A percentile compares a stretch with the other conserved stretches of the same genome.
These are phyloP conservation scores for Hirudo medicinalis DNA, from an alignment of 1,140 invertebrate genomes.

Conservation along the genomic window DNA sequence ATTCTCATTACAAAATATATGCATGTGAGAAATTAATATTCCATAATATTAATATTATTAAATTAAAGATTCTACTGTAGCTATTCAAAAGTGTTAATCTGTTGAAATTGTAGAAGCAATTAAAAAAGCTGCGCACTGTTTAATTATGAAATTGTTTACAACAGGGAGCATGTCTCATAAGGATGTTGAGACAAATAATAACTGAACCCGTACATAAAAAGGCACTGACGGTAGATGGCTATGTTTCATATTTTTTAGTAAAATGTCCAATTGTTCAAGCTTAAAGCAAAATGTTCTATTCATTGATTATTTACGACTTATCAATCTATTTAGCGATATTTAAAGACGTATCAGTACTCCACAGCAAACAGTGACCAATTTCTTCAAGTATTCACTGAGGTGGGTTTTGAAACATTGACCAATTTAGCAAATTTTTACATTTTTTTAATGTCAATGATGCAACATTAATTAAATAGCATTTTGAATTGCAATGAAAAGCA, in stretches of 20 bases:
- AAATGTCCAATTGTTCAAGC: not conserved
- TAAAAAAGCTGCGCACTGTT: too few relatives aligned
- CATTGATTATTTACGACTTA: not conserved
- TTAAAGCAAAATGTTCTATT: not conserved
- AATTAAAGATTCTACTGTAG: too few relatives aligned
- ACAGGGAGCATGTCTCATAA: not conserved
- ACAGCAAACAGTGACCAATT: constrained; percentile 3
- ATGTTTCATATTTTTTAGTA: not conserved
- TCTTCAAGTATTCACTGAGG: constrained; percentile 4
- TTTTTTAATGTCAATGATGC: not conserved
- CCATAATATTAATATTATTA: too few relatives aligned
- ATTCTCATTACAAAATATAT: too few relatives aligned
- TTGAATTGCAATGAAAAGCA: not conserved
- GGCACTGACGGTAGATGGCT: not conserved
- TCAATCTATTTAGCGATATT: not conserved
- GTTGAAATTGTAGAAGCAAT: too few relatives aligned
- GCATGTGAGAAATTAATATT: too few relatives aligned
- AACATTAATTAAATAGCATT: not conserved
- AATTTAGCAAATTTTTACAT: too few relatives aligned
- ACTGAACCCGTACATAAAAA: not conserved
- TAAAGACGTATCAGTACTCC: not conserved
- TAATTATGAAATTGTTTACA: not conserved
- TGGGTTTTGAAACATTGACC: not conserved
- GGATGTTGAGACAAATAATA: not conserved
- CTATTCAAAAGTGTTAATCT: too few relatives aligned